Conservation (phyloP, 2,888 invertebrate species). For the Hypselothyrea guttata region DNA sequence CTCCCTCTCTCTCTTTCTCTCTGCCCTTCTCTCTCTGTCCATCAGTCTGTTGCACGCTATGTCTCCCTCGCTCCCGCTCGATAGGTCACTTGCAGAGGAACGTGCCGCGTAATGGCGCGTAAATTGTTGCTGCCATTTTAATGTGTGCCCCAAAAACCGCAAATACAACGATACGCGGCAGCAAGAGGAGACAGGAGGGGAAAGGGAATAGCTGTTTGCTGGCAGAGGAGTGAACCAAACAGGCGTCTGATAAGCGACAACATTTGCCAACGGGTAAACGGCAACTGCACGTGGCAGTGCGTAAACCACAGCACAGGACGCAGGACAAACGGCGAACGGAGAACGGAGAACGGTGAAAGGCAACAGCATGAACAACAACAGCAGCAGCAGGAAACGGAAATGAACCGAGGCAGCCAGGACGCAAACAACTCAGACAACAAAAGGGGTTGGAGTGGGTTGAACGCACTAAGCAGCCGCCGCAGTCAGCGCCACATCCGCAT, state of each 20-base stretch:
- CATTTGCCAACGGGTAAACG: constrained; percentile 14
- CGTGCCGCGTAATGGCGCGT: constrained; percentile 68
- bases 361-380: constrained; percentile 4
- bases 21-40: not conserved
- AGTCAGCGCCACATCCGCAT: not conserved
- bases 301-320: too few species aligned
- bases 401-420: constrained; percentile 45
- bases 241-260: constrained; percentile 44
- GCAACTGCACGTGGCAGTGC: constrained; percentile 16
- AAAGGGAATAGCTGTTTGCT: not conserved
- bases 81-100: constrained; percentile 22
- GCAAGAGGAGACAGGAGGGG: not conserved
- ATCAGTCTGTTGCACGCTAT: not conserved
- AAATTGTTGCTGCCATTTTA: constrained; percentile 75
- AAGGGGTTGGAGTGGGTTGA: constrained; percentile 40
- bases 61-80: not conserved
- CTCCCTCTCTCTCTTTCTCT: not conserved
- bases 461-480: constrained; percentile 23
- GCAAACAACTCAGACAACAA: constrained; percentile 41
- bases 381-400: constrained; percentile 63
- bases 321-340: too few species aligned
- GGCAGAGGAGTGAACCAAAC: constrained; percentile 21
- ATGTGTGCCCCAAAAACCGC: constrained; percentile 68
- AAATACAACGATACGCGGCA: constrained; percentile 48
- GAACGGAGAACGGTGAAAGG: too few species aligned